Percentiles rank a stretch among this genome's conserved stretches.
Conservation (phyloP, 1,140 invertebrate species). For the Drosophila suzukii region DNA sequence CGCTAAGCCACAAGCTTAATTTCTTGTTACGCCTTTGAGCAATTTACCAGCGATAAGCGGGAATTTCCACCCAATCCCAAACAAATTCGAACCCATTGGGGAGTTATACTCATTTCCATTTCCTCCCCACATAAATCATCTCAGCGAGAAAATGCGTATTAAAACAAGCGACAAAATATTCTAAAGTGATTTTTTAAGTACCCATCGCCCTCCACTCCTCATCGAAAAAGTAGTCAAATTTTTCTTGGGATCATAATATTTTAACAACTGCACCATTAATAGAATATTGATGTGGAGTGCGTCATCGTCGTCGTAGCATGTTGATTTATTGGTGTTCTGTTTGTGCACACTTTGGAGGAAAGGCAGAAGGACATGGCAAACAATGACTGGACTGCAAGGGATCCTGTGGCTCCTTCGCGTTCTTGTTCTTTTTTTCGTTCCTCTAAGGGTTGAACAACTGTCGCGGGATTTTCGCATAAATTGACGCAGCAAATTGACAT, state of each 20-base stretch:
- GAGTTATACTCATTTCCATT: slow-evolving; percentile 51
- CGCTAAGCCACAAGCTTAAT: slow-evolving; percentile 59
- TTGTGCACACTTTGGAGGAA: neutral
- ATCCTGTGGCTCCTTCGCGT: neutral
- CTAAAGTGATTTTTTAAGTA: slow-evolving; percentile 55
- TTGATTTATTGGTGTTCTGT: slow-evolving; percentile 55
- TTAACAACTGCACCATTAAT: slow-evolving; percentile 72
- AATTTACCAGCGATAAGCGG: slow-evolving; percentile 72
- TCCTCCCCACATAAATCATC: slow-evolving; percentile 62
- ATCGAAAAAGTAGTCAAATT: slow-evolving; percentile 30
- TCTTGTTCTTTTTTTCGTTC: neutral
- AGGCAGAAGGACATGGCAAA: slow-evolving; percentile 22
- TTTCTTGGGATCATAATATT: slow-evolving; percentile 69
- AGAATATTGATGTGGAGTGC: slow-evolving; percentile 57
- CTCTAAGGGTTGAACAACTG: slow-evolving; percentile 43
- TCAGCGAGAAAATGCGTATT: slow-evolving; percentile 50
- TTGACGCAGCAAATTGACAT: slow-evolving; percentile 68
- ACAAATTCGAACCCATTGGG: slow-evolving; percentile 44
- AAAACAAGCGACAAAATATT: slow-evolving; percentile 45
- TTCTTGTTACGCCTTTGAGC: slow-evolving; percentile 63
- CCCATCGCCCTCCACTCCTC: neutral
- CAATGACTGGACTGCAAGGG: slow-evolving; percentile 26
- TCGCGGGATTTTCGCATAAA: slow-evolving; percentile 61
- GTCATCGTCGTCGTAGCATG: slow-evolving; percentile 32
- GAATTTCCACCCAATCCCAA: slow-evolving; percentile 22